Percentiles rank a stretch among this genome's conserved stretches.
These are phyloP conservation scores for Vesta saturnalis DNA, from an alignment of 2,888 invertebrate genomes.

Conservation along the genomic window DNA sequence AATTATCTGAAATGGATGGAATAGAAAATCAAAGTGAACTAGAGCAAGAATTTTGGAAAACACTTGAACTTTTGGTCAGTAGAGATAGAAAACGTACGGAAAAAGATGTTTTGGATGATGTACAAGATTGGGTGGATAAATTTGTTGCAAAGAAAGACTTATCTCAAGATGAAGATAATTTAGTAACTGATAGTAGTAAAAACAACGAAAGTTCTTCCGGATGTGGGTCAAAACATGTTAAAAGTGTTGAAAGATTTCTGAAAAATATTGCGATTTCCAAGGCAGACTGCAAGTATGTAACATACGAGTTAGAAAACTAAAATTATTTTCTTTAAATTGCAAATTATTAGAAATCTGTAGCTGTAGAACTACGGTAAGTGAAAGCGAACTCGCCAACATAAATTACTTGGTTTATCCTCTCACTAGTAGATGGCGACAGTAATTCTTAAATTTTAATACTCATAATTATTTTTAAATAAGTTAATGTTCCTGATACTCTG, in stretches of 20 bases:
- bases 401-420: not conserved
- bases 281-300: slow-evolving; percentile 54
- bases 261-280: slow-evolving; percentile 47
- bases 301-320: not conserved
- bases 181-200: slow-evolving; percentile 8
- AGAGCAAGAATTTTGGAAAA: slow-evolving; percentile 68
- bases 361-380: too few species aligned
- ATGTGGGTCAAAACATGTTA: slow-evolving; percentile 27
- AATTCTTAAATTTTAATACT: not conserved
- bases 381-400: too few species aligned
- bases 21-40: slow-evolving; percentile 11
- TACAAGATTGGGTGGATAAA: slow-evolving; percentile 55
- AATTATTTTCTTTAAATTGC: not conserved
- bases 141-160: slow-evolving; percentile 45
- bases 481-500: not conserved
- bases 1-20: slow-evolving; percentile 9
- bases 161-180: slow-evolving; percentile 24
- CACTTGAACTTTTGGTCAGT: slow-evolving; percentile 70
- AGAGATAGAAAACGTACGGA: slow-evolving; percentile 64
- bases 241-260: slow-evolving; percentile 47
- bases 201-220: slow-evolving; percentile 14
- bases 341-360: not conserved
- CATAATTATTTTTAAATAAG: not conserved
- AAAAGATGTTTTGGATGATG: slow-evolving; percentile 58
- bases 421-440: slow-evolving; percentile 1